Conservation (phyloP, 1,140 invertebrate genomes). For the Drosophila ogumai region DNA sequence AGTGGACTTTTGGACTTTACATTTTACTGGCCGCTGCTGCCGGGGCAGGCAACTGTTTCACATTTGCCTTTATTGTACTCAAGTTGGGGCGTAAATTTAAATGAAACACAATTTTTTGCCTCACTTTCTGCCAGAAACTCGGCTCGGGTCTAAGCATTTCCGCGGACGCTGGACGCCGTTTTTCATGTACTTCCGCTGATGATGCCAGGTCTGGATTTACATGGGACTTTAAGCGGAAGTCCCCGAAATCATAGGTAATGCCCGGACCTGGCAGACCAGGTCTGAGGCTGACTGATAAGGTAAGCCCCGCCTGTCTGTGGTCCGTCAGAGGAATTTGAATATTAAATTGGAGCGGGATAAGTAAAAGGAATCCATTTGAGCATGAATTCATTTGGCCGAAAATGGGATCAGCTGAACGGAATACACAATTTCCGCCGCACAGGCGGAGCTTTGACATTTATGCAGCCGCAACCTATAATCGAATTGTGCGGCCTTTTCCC, state of each 20-base stretch:
- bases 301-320: slow-evolving; percentile 1
- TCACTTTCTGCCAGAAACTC: slow-evolving; percentile 1
- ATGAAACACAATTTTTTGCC: slow-evolving; percentile 53
- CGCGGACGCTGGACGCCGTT: slow-evolving; percentile 29
- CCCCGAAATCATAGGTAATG: slow-evolving; percentile 31
- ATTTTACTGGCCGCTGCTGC: slow-evolving; percentile 35
- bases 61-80: slow-evolving; percentile 66
- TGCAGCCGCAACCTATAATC: slow-evolving; percentile 17
- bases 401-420: slow-evolving; percentile 20
- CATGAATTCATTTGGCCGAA: slow-evolving; percentile 12
- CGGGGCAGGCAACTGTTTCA: slow-evolving; percentile 47
- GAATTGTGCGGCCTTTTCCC: slow-evolving; percentile 13
- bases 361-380: slow-evolving; percentile 14
- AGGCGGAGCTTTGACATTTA: slow-evolving; percentile 24
- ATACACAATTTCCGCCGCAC: slow-evolving; percentile 12
- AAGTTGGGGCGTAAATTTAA: slow-evolving; percentile 70
- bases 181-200: slow-evolving; percentile 23
- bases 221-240: slow-evolving; percentile 37
- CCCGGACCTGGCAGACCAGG: neutral
- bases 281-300: slow-evolving; percentile 32
- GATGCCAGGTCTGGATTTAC: slow-evolving; percentile 29
- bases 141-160: slow-evolving; percentile 29
- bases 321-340: slow-evolving; percentile 20
- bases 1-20: slow-evolving; percentile 62
- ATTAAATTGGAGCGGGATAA: slow-evolving; percentile 26